Evolutionary conservation across 2,888 invertebrate species (phyloP).

Genomic region (Leucoma salicis): DNA sequence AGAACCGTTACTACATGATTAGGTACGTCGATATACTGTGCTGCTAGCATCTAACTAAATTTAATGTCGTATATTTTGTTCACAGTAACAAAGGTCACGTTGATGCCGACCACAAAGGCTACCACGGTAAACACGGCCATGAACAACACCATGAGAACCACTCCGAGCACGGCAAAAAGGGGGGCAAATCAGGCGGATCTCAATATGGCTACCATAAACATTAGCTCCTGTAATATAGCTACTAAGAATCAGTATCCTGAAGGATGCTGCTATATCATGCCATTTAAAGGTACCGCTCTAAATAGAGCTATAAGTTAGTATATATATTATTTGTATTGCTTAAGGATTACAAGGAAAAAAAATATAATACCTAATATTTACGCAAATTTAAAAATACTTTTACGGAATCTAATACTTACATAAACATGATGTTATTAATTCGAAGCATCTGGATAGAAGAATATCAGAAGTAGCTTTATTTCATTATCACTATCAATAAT

Average conservation of each 20-base stretch:
- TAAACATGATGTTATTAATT: too few species aligned
- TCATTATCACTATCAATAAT: too few species aligned
- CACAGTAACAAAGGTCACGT: constrained; percentile 84
- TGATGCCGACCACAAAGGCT: constrained; percentile 84
- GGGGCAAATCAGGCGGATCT: constrained; percentile 80
- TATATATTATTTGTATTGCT: too few species aligned
- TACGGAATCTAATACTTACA: too few species aligned
- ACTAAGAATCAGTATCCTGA: constrained; percentile 17
- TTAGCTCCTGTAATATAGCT: constrained; percentile 30
- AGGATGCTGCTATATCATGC: constrained; percentile 24
- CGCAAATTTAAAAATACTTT: too few species aligned
- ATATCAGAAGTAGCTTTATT: too few species aligned
- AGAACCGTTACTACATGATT: too few species aligned
- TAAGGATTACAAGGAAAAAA: too few species aligned
- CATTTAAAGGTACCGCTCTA: constrained; percentile 18
- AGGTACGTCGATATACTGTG: too few species aligned
- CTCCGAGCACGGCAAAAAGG: constrained; percentile 82
- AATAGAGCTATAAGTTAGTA: not conserved
- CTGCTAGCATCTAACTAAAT: too few species aligned
- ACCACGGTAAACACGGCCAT: constrained; percentile 83
- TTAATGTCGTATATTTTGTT: constrained; percentile 1
- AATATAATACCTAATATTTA: too few species aligned
- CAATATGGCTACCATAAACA: constrained; percentile 71
- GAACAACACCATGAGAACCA: constrained; percentile 84
- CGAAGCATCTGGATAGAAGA: too few species aligned